Evolutionary conservation across 64 coral and sea anemone species (phyloP), one percentile per base, ranked within the genome.

Genomic region (Exaiptasia diaphana): DNA sequence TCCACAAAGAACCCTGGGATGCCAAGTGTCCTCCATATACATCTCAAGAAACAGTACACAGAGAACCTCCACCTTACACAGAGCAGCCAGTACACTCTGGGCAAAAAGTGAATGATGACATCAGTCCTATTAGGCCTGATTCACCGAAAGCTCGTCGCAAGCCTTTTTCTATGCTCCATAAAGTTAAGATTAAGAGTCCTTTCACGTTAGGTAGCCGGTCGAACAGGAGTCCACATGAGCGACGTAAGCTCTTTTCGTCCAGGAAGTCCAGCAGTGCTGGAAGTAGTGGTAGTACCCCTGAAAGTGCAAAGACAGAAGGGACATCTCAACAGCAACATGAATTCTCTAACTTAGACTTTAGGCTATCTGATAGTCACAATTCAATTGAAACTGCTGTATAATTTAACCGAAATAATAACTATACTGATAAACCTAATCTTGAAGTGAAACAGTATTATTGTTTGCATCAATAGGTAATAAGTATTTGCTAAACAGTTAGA

Each of bases 71-170:
- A 15, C 91, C 91, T 9, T 89, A 88, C 25, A 70, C 91, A 38
- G 85, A 94, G 54, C 88, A 48, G 36, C 79, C 79, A 46, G 73
- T 84, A 1, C 50, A 64, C 31, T 85, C 43, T 29, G 68, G 72
- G 21, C 64, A 85, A 63, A 77, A 80, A 23, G 91, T 94, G 11
- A 71, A 77, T 11, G 86, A 94, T 80, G 91, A 94, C 79, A 77
- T 94, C 32, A 73, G 83, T 38, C 69, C 82, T 14, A 62, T 45
- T 15, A 75, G 64, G 39, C 81, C 91, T 5, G 41, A 71, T 59
- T 69, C 80, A 41, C 73, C 86, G 26, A 84, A 76, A 25, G 9
- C 24, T 36, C 77, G 68, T 48, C 86, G 87, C 30, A 89, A 76
- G 37, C 91, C 81, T 24, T 79, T 94, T 76, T 70, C 85, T 12